Percentiles rank a stretch among this genome's conserved stretches.
Conservation (phyloP, 1,140 invertebrate species). For the Alviniconcha marisindica region DNA sequence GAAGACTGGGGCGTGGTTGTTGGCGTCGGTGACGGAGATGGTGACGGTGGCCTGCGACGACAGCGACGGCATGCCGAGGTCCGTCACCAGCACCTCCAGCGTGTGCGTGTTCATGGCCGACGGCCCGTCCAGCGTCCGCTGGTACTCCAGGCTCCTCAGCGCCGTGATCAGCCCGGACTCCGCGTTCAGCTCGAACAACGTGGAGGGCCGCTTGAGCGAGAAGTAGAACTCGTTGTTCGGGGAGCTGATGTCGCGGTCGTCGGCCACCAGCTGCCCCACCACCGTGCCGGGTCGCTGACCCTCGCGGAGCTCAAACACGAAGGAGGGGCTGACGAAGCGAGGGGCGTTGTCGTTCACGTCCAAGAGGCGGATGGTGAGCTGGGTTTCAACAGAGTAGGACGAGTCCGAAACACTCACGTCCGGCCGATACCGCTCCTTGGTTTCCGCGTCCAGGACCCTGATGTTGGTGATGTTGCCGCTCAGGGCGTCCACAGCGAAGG, state of each 20-base stretch:
- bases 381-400: conserved; percentile 82
- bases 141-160: conserved; percentile 88
- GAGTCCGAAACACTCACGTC: conserved; percentile 87
- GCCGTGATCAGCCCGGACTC: conserved; percentile 93
- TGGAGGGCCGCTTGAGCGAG: conserved; percentile 89
- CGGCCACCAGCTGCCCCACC: conserved; percentile 88
- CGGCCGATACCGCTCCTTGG: conserved; percentile 84
- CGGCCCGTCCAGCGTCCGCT: conserved; percentile 82
- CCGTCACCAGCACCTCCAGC: conserved; percentile 91
- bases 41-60: conserved; percentile 78
- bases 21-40: conserved; percentile 70
- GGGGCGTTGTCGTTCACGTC: conserved; percentile 82
- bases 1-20: conserved; percentile 73
- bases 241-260: conserved; percentile 92
- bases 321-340: conserved; percentile 49
- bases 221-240: conserved; percentile 97
- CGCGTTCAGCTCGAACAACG: conserved; percentile 92
- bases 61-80: conserved; percentile 94
- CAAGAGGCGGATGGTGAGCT: conserved; percentile 86
- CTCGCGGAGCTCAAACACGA: conserved; percentile 81
- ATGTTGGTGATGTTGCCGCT: conserved; percentile 94
- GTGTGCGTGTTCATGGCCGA: conserved; percentile 93
- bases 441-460: conserved; percentile 88
- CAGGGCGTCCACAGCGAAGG: conserved; percentile 91
- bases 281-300: conserved; percentile 83